Evolutionary conservation across 1,140 invertebrate genomes (phyloP).

Genomic region (Aporrectodea caliginosa): DNA sequence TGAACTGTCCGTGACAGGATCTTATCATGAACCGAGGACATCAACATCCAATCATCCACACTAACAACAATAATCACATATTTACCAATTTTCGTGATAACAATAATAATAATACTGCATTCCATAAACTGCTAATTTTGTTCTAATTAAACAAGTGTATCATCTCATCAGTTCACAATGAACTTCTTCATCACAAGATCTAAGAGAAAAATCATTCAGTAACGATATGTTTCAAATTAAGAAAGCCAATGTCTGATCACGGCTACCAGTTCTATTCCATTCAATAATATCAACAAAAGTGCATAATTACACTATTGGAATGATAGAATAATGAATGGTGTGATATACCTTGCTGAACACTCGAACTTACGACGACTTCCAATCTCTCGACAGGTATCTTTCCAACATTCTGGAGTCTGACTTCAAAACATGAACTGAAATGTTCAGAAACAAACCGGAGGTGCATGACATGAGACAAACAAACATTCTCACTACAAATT

Average conservation of each 20-base stretch:
- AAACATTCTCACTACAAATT: too few species aligned
- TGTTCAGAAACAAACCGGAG: neutral
- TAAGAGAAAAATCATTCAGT: neutral
- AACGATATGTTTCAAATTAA: neutral
- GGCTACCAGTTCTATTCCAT: neutral
- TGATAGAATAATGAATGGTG: neutral
- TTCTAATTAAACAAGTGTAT: too few species aligned
- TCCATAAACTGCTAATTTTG: too few species aligned
- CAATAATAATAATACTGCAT: too few species aligned
- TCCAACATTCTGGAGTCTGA: neutral
- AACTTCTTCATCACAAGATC: neutral
- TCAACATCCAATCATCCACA: too few species aligned
- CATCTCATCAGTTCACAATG: too few species aligned
- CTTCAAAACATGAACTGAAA: neutral
- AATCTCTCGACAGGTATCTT: neutral
- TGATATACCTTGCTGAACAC: neutral
- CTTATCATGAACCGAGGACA: too few species aligned
- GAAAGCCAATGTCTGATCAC: neutral
- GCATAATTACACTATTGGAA: neutral
- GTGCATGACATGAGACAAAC: neutral
- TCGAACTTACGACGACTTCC: neutral
- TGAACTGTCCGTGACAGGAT: too few species aligned
- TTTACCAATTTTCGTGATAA: too few species aligned
- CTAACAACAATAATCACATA: too few species aligned
- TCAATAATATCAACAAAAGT: neutral